Base-by-base conservation (phyloP, 2,888 invertebrate species). In the Didymodactylos carnosus region DNA sequence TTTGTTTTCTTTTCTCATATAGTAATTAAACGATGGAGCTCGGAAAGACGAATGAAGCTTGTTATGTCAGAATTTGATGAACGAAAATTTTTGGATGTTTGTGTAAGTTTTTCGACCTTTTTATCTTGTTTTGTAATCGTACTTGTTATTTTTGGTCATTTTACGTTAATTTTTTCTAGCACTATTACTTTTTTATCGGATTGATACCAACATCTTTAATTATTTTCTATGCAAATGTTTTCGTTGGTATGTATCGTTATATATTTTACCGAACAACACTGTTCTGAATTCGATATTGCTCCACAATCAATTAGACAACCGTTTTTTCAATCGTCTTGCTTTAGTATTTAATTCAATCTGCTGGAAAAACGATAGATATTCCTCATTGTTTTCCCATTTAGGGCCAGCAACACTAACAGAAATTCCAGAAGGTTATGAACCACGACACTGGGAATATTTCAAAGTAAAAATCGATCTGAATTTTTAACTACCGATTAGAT, bases 391-490 rank as follows among this genome's bases (percentile, higher is more conserved):
- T n/a, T 46, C 29, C 41, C 29, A 14, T 39, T 46, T 46, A 73
- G 75, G 75, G 49, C 73, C 70, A 51, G 75, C 75, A 19, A 70
- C 53, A 51, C 46, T 75, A 19, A 53, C 41, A 7, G 75, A 75
- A 16, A 72, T 70, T 23, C 75, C 75, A 14, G 75, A 75, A 25
- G 75, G 40, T 39, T 72, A 75, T 39, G 75, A 75, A 35, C 75
- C 75, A 39, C 49, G 69, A 73, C 43, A 72, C 35, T 75, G 71
- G 71, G 75, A 75, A 73, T 75, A 73, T 72, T 70, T 73, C 39
- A 69, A 72, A 23, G 75, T 75, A 19, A 27, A 5, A 35, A 69
- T 23, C 25, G 7, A 69, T 39, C 25, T 23, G 19, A n/a, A 41
- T n/a, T 25, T 69, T 27, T 43, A 35, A 70, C 46, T 27, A 62